Evolutionary conservation across 1,140 invertebrate species (phyloP).

Genomic region (Diuraphis noxia): DNA sequence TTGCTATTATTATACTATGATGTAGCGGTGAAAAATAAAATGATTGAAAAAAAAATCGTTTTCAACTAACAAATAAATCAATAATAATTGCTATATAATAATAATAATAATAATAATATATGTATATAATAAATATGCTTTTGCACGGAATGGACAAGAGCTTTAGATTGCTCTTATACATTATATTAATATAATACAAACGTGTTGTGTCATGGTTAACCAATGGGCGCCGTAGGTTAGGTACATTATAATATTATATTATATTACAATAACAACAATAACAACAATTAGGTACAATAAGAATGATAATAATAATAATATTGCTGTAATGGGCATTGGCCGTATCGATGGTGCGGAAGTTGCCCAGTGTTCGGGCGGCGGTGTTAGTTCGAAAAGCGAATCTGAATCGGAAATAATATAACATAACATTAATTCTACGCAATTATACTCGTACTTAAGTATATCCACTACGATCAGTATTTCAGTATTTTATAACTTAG

Average conservation of each 20-base stretch:
- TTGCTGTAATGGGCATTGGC: neutral
- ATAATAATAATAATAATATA: neutral
- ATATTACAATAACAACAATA: neutral
- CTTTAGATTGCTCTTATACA: neutral
- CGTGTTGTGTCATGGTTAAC: neutral
- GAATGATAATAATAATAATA: neutral
- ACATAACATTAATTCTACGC: neutral
- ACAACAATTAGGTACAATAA: neutral
- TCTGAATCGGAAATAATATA: neutral
- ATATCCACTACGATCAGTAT: neutral
- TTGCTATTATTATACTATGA: neutral
- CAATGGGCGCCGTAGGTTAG: neutral
- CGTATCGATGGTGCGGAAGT: neutral
- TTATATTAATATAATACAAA: neutral
- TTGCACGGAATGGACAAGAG: neutral
- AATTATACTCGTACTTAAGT: neutral
- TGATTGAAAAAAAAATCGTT: neutral
- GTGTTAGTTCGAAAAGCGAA: conserved; percentile 15
- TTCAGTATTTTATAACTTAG: neutral
- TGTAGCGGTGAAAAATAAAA: neutral
- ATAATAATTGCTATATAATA: neutral
- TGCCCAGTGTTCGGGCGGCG: neutral
- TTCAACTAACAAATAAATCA: neutral
- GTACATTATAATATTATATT: neutral
- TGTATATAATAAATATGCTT: neutral